phyloP scores from a whole-genome alignment of 1,140 invertebrate species.

The Neoseiulus cucumeris region DNA sequence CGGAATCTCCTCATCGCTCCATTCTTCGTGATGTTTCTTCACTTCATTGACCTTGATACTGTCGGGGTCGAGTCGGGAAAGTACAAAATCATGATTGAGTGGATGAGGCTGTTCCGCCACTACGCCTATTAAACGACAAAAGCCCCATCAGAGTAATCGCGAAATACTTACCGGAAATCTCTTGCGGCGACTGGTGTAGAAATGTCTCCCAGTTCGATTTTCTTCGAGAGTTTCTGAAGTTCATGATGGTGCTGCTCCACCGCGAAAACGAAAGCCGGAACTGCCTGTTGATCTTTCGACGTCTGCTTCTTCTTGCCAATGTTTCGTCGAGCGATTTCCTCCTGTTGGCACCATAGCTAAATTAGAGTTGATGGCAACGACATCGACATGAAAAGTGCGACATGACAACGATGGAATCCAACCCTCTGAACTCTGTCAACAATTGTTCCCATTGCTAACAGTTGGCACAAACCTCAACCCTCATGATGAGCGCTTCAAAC shows the following conservation, averaged over 20 bases:
- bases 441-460: too few relatives aligned
- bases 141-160: too few relatives aligned
- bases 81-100: too few relatives aligned
- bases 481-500: neutral
- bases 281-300: neutral
- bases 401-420: too few relatives aligned
- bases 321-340: neutral
- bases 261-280: neutral
- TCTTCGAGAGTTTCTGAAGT: neutral
- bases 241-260: neutral
- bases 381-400: too few relatives aligned
- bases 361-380: too few relatives aligned
- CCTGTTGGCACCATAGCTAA: neutral
- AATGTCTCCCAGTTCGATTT: neutral
- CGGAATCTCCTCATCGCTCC: constrained; percentile 1
- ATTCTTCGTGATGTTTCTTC: neutral
- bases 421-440: too few relatives aligned
- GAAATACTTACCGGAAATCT: neutral
- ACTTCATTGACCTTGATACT: neutral
- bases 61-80: too few relatives aligned
- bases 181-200: neutral
- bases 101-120: too few relatives aligned
- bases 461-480: neutral
- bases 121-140: too few relatives aligned
- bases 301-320: neutral